Evolutionary conservation across 53 echinoderm and acorn worm genomes (phyloP).

Genomic region (Antedon mediterranea): DNA sequence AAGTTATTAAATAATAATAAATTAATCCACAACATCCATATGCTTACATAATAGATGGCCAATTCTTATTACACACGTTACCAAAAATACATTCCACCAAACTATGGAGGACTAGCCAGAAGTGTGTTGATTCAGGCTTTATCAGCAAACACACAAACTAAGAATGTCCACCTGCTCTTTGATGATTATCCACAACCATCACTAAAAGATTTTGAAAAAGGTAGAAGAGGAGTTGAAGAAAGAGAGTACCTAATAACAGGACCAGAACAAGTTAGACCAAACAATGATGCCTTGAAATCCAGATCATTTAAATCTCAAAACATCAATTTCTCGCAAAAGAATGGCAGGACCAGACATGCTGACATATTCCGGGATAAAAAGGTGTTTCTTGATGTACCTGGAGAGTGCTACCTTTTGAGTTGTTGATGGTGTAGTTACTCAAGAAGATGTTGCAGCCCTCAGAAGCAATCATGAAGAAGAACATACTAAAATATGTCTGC

Average conservation of each 20-base stretch:
- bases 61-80: conserved; percentile 3
- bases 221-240: background rate
- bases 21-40: background rate
- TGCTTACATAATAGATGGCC: conserved; percentile 11
- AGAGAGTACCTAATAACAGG: background rate
- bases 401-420: background rate
- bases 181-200: conserved; percentile 3
- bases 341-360: background rate
- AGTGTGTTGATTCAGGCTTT: background rate
- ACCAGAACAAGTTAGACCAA: background rate
- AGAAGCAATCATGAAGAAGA: conserved; percentile 10
- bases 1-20: too few species aligned
- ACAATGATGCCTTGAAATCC: background rate
- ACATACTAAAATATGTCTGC: conserved; percentile 11
- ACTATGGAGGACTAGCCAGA: conserved; percentile 9
- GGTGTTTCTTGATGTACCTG: background rate
- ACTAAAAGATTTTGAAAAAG: background rate
- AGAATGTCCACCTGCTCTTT: conserved; percentile 8
- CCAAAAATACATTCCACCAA: conserved; percentile 1
- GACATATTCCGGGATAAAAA: background rate
- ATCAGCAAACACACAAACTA: background rate
- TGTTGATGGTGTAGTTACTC: background rate
- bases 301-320: conserved; percentile 11
- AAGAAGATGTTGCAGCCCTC: background rate
- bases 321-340: conserved; percentile 6